Percentiles rank a stretch among this genome's conserved stretches.
Conservation (phyloP, 1,140 invertebrate species). For the Drosophila nebulosa region DNA sequence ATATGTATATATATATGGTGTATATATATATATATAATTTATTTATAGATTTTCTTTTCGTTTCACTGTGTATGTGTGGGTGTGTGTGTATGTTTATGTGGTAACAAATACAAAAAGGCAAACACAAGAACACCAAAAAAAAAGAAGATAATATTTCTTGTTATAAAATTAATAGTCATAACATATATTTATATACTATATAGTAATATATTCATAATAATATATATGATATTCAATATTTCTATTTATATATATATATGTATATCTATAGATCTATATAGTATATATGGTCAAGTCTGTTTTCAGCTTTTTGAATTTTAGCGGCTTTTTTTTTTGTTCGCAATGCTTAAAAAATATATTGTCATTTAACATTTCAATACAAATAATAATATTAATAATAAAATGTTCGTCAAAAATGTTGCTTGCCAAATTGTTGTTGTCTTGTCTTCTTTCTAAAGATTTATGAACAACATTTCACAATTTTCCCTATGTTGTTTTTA, state of each 20-base stretch:
- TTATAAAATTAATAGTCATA: constrained; percentile 28
- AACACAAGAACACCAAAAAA: constrained; percentile 34
- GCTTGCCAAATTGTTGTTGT: background rate
- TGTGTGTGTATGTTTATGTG: constrained; percentile 10
- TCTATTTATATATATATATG: constrained; percentile 1
- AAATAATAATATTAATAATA: constrained; percentile 23
- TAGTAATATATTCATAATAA: constrained; percentile 8
- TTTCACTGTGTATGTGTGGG: constrained; percentile 5
- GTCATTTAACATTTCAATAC: constrained; percentile 4
- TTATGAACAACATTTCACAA: background rate
- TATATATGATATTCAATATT: constrained; percentile 20
- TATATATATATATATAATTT: constrained; percentile 23
- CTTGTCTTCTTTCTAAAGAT: background rate
- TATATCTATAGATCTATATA: constrained; percentile 13
- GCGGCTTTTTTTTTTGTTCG: constrained; percentile 8
- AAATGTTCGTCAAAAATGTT: constrained; percentile 1
- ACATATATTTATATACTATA: constrained; percentile 24
- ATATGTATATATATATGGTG: constrained; percentile 16
- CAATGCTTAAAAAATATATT: constrained; percentile 13
- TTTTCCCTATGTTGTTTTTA: background rate
- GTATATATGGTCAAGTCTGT: constrained; percentile 42
- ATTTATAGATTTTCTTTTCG: constrained; percentile 24
- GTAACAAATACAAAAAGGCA: background rate
- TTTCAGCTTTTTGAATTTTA: constrained; percentile 10
- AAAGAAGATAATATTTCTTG: constrained; percentile 28